These are phyloP conservation scores for Criorhina ranunculi DNA, from an alignment of 2,888 invertebrate species.

Conservation along the genomic window DNA sequence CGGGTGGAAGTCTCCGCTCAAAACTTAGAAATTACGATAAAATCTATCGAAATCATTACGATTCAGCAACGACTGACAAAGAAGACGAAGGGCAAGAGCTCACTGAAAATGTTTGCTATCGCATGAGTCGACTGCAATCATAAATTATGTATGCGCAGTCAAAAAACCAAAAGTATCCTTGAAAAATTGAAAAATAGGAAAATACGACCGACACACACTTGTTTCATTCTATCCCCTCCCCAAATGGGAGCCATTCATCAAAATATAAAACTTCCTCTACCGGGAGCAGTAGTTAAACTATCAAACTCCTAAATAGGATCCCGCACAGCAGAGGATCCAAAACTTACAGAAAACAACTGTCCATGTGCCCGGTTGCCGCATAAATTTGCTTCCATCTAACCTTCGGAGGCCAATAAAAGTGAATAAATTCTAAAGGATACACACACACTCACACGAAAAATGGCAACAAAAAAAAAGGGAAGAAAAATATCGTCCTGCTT, in stretches of 20 bases:
- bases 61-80: constrained; percentile 48
- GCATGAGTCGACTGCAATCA: constrained; percentile 63
- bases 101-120: constrained; percentile 71
- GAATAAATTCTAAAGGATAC: constrained; percentile 70
- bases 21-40: constrained; percentile 73
- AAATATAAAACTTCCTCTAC: constrained; percentile 38
- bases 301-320: constrained; percentile 59
- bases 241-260: constrained; percentile 68
- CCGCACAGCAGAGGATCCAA: constrained; percentile 10
- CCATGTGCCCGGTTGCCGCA: constrained; percentile 60
- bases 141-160: constrained; percentile 13
- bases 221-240: constrained; percentile 18
- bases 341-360: constrained; percentile 18
- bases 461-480: constrained; percentile 11
- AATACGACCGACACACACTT: constrained; percentile 17
- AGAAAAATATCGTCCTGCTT: constrained; percentile 52
- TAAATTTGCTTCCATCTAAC: constrained; percentile 57
- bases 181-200: constrained; percentile 33
- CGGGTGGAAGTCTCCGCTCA: constrained; percentile 69
- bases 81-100: constrained; percentile 54
- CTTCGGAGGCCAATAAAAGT: constrained; percentile 70
- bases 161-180: constrained; percentile 1
- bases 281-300: constrained; percentile 63
- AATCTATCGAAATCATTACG: constrained; percentile 64
- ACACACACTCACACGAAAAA: constrained; percentile 9